Evolutionary conservation across 2,888 invertebrate genomes (phyloP), one percentile per base, ranked within the genome.

Genomic region (Limnephilus marmoratus): DNA sequence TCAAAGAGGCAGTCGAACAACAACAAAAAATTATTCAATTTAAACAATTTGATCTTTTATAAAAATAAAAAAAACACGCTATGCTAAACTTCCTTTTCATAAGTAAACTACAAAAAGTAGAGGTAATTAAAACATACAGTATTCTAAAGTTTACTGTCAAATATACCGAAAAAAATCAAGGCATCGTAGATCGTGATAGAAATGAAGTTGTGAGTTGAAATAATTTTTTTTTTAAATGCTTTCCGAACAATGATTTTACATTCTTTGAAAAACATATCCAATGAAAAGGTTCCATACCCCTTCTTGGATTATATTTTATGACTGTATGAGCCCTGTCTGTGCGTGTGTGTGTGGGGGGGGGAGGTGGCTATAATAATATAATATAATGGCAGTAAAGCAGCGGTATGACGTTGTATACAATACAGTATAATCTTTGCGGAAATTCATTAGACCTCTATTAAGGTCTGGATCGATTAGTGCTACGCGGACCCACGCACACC

Each of bases 401-500:
- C 9, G 68, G 68, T 68, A 68, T 11, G 68, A 68, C 68, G 68
- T 9, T 68, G 68, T 68, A 68, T 68, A 68, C 68, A 68, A 68
- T 68, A 24, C 68, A 68, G 68, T 37, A 83, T 37, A 83, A 83
- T 83, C 83, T 83, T 83, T 34, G 37, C 83, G 83, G 83, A 83
- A 83, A 83, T 83, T 83, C 83, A 83, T 83, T 83, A 83, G 83
- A 83, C 83, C 83, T 34, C 83, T 83, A 83, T 83, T 83, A 83
- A 34, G 83, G 83, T 37, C 83, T 34, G 83, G 83, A 83, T 83
- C 83, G 83, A 83, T 83, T 83, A 83, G 24, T 5, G 83, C 83
- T 15, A 83, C 15, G 31, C 34, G 31, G 82, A 37, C 83, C 68
- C 68, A 68, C 83, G 83, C 83, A 83, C 83, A 83, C 83, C 24